Conservation (phyloP, 2,113 vertebrate species). For the Chinchilla lanigera region DNA sequence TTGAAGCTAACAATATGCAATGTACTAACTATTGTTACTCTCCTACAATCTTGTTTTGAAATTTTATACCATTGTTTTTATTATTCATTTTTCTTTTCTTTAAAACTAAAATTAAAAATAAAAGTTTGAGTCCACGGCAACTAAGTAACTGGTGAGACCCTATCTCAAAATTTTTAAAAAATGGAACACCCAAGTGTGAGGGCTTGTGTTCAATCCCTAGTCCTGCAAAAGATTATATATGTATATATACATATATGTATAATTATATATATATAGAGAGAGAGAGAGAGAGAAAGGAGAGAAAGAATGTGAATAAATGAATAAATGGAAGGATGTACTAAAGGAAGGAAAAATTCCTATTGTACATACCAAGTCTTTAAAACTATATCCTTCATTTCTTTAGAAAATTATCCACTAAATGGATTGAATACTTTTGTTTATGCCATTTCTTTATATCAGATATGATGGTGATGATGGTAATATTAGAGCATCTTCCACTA, state of each 20-base stretch:
- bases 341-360: not conserved
- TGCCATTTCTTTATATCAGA: not conserved
- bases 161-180: not conserved
- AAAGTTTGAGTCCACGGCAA: not conserved
- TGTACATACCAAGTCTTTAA: not conserved
- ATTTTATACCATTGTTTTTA: no score
- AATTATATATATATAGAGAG: no score
- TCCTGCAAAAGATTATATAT: no score
- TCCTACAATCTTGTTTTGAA: no score
- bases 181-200: no score
- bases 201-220: not conserved
- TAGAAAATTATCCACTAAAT: conserved; percentile 9
- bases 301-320: not conserved
- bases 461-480: not conserved
- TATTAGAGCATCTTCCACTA: not conserved
- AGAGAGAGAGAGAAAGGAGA: not conserved
- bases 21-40: no score
- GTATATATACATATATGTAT: no score
- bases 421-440: not conserved
- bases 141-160: not conserved
- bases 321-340: not conserved
- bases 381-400: not conserved
- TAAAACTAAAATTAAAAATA: no score
- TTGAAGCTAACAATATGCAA: no score
- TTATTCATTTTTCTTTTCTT: no score